phyloP scores from a whole-genome alignment of 2,888 invertebrate species.

The Dione vanillae region DNA sequence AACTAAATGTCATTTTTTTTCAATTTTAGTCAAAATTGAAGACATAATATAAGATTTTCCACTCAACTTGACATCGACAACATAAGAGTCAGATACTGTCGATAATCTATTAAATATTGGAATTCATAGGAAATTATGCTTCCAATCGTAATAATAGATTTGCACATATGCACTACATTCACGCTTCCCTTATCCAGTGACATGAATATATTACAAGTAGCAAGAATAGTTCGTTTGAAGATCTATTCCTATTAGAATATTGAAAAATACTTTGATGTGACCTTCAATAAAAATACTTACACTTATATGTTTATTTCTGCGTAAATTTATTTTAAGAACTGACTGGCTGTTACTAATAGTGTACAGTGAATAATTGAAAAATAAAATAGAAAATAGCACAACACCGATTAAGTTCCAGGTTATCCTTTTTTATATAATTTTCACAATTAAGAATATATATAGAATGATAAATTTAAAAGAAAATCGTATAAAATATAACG shows the following conservation, averaged over 20 bases:
- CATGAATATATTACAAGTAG: slow-evolving; percentile 24
- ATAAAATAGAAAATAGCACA: too few relatives aligned
- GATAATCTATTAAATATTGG: slow-evolving; percentile 4
- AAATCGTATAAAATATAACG: background rate
- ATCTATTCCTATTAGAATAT: slow-evolving; percentile 1
- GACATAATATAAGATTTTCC: too few relatives aligned
- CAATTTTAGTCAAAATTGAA: too few relatives aligned
- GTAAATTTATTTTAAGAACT: background rate
- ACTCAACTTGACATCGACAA: background rate
- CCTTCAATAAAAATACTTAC: slow-evolving; percentile 5
- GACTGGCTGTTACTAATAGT: too few relatives aligned
- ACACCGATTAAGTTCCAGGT: too few relatives aligned
- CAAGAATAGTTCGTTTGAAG: slow-evolving; percentile 16
- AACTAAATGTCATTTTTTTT: too few relatives aligned
- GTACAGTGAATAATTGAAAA: too few relatives aligned
- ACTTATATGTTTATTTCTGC: background rate
- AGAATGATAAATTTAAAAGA: too few relatives aligned
- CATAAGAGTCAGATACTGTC: background rate
- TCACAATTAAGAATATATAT: too few relatives aligned
- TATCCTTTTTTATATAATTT: too few relatives aligned
- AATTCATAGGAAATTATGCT: slow-evolving; percentile 1
- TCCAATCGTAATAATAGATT: slow-evolving; percentile 4
- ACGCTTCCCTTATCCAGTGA: slow-evolving; percentile 22
- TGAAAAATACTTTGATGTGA: background rate
- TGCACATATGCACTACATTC: slow-evolving; percentile 15